Base-by-base conservation (phyloP, 1,140 invertebrate genomes). In the Atta colombica region DNA sequence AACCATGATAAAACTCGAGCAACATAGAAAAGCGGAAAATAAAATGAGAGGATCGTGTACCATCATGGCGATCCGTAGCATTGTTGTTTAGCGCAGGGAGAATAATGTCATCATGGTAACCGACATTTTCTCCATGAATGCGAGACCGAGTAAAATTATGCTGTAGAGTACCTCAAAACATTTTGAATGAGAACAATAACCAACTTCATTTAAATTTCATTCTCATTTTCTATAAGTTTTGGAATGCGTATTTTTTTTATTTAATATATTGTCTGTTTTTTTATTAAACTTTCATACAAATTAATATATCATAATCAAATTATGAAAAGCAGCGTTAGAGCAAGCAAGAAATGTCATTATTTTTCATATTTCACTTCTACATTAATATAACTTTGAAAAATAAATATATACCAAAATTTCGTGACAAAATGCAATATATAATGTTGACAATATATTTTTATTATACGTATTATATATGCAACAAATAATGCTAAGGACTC, bases 181-280 rank as follows among this genome's bases (percentile, higher is more conserved):
- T 81, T 81, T 72, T 81, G 78, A 81, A 75, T 75, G 69, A 74
- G 69, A 84, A 84, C 58, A 74, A 84, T 82, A 74, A 82, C 39
- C 55, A 28, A 63, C 69, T 61, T 58, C n/a, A 58, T 71, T 84
- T 75, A 45, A 61, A 72, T 61, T 74, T 61, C 31, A 82, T 74
- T 82, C 58, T 45, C 58, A 74, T 74, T 74, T 68, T 61, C 80
- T 75, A 75, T 84, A 74, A 61, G 49, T 84, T 84, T 51, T 71
- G n/a, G 21, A 81, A 14, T 28, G 14, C 4, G 58, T 14, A 45
- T 71, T 55, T 39, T 39, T 69, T 69, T 80, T 53, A 68, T 39
- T 69, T 31, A 45, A 69, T 31, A 55, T 80, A 69, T 80, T 69
- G 77, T 39, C 25, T 18, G 25, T 7, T 8, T 7, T 16, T 39